A percentile compares a stretch with the other conserved stretches of the same genome.
These are phyloP conservation scores for Clarias macrocephalus DNA, from an alignment of 2,113 vertebrate species.

Conservation along the genomic window DNA sequence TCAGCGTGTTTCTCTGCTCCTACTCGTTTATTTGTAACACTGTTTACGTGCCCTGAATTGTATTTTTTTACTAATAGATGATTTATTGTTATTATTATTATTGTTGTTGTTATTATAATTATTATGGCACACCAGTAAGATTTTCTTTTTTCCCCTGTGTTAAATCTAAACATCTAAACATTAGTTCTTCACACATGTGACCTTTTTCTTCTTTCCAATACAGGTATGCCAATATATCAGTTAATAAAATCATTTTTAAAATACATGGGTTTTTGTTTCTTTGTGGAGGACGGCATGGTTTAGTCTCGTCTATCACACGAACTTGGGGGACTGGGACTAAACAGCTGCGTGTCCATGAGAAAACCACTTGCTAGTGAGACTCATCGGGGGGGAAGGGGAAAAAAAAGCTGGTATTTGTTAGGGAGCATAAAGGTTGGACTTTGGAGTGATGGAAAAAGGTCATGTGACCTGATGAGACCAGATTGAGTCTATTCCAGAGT, in stretches of 20 bases:
- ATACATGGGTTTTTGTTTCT: slow-evolving; percentile 70
- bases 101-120: neutral
- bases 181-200: slow-evolving; percentile 92
- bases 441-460: no score
- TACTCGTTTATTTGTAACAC: slow-evolving; percentile 90
- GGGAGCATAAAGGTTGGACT: no score
- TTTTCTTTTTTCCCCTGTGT: slow-evolving; percentile 80
- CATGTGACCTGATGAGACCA: no score
- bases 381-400: no score
- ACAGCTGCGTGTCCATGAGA: no score
- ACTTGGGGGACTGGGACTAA: no score
- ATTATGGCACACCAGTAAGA: slow-evolving; percentile 89
- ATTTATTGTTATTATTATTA: slow-evolving; percentile 74
- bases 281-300: slow-evolving; percentile 53
- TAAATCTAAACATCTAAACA: slow-evolving; percentile 84
- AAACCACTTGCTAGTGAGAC: no score
- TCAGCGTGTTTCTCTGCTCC: slow-evolving; percentile 81
- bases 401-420: no score
- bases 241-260: slow-evolving; percentile 99
- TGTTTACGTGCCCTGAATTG: slow-evolving; percentile 98
- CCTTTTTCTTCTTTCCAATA: slow-evolving; percentile 78
- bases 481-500: no score
- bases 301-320: no score
- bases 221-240: slow-evolving; percentile 88
- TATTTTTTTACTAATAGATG: slow-evolving; percentile 99